Conservation (phyloP, 2,113 vertebrate species). For the Paraplagusia blochii region DNA sequence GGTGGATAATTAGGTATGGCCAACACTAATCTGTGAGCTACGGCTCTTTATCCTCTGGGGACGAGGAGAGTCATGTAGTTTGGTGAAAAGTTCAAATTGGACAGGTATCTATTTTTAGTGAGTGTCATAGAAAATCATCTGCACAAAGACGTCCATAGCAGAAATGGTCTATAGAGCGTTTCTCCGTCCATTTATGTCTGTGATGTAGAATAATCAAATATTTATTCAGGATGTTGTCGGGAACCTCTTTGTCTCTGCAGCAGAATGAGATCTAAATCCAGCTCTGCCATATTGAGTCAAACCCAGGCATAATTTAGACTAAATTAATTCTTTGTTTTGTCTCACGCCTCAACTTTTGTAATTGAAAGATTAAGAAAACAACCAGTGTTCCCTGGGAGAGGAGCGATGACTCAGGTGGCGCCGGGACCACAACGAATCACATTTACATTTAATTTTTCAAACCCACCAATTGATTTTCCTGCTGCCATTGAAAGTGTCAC, state of each 20-base stretch:
- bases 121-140: constrained; percentile 2
- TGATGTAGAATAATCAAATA: no score
- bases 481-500: constrained; percentile 3
- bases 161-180: no score
- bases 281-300: no score
- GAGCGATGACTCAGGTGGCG: constrained; percentile 22
- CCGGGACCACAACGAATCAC: constrained; percentile 30
- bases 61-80: constrained; percentile 16
- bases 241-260: no score
- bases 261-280: no score
- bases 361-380: constrained; percentile 22
- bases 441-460: constrained; percentile 19
- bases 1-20: constrained; percentile 60
- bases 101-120: constrained; percentile 8
- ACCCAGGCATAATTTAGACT: no score
- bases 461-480: constrained; percentile 6
- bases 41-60: constrained; percentile 37
- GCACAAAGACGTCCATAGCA: no score
- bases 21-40: constrained; percentile 35
- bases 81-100: constrained; percentile 32
- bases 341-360: not conserved
- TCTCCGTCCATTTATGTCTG: no score
- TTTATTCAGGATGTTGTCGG: not conserved
- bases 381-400: constrained; percentile 21
- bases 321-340: not conserved